A percentile compares a stretch with the other conserved stretches of the same genome.
Conservation (phyloP, 2,797 vertebrate species). For the Sebastes wilsoni region DNA sequence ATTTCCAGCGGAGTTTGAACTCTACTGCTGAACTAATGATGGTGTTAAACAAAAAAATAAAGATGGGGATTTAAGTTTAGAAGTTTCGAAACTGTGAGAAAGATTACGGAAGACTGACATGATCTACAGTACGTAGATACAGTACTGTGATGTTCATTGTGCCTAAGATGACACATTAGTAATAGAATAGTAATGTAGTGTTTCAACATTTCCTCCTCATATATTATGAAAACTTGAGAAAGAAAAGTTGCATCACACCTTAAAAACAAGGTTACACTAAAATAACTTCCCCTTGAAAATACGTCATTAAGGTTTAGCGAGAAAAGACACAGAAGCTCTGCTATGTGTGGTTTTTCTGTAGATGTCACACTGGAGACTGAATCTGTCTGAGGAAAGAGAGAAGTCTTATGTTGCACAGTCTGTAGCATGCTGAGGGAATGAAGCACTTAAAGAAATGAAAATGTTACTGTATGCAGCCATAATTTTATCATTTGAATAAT, state of each 20-base stretch:
- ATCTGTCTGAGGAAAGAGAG: constrained; percentile 11
- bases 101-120: background rate
- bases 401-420: constrained; percentile 59
- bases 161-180: constrained; percentile 38
- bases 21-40: constrained; percentile 1
- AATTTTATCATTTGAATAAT: constrained; percentile 50
- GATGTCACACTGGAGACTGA: constrained; percentile 27
- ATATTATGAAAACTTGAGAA: background rate
- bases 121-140: background rate
- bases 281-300: background rate
- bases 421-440: constrained; percentile 65
- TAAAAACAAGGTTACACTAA: constrained; percentile 7
- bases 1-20: constrained; percentile 44
- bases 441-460: constrained; percentile 71
- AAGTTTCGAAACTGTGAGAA: constrained; percentile 15
- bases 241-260: background rate
- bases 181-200: background rate
- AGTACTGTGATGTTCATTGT: constrained; percentile 51
- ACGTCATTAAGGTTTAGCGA: background rate
- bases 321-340: background rate
- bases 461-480: constrained; percentile 71
- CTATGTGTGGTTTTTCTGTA: constrained; percentile 14
- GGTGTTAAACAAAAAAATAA: background rate
- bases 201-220: background rate
- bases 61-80: background rate